Percentiles rank a stretch among this genome's conserved stretches.
phyloP scores from a whole-genome alignment of 2,797 vertebrate species.

The Sciaenops ocellatus region DNA sequence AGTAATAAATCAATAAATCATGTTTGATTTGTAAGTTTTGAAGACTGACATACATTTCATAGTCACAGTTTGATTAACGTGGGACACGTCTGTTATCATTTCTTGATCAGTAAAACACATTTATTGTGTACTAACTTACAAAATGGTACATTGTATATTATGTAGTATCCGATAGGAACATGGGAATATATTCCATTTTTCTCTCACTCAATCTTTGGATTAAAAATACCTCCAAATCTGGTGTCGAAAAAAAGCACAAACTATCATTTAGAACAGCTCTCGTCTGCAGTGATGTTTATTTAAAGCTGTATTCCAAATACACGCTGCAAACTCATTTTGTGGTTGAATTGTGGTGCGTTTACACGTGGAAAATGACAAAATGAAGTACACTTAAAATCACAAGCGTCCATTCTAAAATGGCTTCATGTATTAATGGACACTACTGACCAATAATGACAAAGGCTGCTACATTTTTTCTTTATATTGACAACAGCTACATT shows the following conservation, averaged over 20 bases:
- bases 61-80: constrained; percentile 11
- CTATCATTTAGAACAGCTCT: constrained; percentile 10
- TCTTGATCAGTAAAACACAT: constrained; percentile 19
- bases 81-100: background rate
- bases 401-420: constrained; percentile 10
- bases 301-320: constrained; percentile 13
- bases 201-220: constrained; percentile 6
- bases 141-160: background rate
- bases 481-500: background rate
- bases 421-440: constrained; percentile 7
- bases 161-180: constrained; percentile 16
- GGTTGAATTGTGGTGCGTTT: constrained; percentile 4
- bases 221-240: constrained; percentile 37
- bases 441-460: background rate
- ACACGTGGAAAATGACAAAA: constrained; percentile 17
- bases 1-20: constrained; percentile 15
- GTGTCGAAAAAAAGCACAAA: constrained; percentile 49
- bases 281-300: background rate
- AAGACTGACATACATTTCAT: background rate
- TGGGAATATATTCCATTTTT: background rate
- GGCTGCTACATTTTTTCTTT: background rate
- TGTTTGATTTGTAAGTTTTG: constrained; percentile 3
- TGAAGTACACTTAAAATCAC: constrained; percentile 12
- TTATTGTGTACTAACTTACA: constrained; percentile 25
- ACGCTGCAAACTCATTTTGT: background rate